Percentiles rank a stretch among this genome's conserved stretches.
Conservation (phyloP, 2,797 vertebrate genomes). For the Manis crassicaudata region DNA sequence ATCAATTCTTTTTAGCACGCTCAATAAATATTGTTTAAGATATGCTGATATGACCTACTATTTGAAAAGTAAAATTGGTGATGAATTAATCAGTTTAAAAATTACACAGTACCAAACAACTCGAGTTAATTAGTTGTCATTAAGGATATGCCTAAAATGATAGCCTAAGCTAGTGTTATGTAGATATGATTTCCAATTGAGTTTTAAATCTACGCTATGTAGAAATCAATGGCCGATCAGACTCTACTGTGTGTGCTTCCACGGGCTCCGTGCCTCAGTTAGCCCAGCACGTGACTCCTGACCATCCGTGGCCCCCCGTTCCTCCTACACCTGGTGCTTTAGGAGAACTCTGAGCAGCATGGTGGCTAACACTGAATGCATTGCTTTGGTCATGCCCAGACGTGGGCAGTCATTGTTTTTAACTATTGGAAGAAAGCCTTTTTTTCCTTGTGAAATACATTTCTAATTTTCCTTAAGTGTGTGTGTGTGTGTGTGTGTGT, state of each 20-base stretch:
- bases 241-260: background rate
- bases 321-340: background rate
- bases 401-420: background rate
- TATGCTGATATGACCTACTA: background rate
- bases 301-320: background rate
- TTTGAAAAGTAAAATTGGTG: background rate
- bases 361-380: background rate
- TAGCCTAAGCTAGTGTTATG: background rate
- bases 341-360: background rate
- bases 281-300: background rate
- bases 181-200: background rate
- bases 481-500: background rate
- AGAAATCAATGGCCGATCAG: background rate
- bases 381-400: background rate
- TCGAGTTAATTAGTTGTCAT: background rate
- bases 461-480: background rate
- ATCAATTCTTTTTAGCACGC: background rate
- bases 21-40: background rate
- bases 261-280: background rate
- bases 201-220: background rate
- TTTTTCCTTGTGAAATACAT: background rate
- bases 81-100: slow-evolving; percentile 12
- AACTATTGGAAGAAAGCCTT: background rate
- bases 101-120: background rate
- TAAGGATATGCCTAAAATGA: background rate